These are phyloP conservation scores for Cranoglanis bouderius DNA, from an alignment of 2,113 vertebrate species.

Conservation along the genomic window DNA sequence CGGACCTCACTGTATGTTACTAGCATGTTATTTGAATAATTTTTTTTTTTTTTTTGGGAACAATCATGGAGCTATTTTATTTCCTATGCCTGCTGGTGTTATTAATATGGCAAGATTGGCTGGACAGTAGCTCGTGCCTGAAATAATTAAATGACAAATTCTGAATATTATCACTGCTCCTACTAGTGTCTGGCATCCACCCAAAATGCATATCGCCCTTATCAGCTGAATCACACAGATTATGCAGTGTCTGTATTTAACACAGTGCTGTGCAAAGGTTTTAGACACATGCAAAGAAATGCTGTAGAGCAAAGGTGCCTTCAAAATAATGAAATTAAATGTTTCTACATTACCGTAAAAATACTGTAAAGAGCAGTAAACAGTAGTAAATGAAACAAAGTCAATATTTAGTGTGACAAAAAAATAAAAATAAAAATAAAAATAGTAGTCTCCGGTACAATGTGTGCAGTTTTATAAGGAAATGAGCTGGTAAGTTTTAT, in stretches of 20 bases:
- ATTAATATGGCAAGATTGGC: not conserved
- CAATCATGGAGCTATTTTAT: not conserved
- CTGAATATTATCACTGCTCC: not conserved
- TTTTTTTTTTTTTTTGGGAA: not conserved
- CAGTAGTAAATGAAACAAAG: too few species aligned
- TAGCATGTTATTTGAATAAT: not conserved
- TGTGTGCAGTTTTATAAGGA: too few species aligned
- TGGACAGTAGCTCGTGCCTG: not conserved
- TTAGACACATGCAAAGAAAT: too few species aligned
- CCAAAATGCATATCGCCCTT: not conserved
- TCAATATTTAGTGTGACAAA: too few species aligned
- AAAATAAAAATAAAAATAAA: too few species aligned
- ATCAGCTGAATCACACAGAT: not conserved
- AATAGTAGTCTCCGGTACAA: too few species aligned
- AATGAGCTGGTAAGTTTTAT: too few species aligned
- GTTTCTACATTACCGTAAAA: too few species aligned
- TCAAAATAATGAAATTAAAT: too few species aligned
- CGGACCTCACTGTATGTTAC: not conserved
- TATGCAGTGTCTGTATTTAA: not conserved
- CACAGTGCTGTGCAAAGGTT: too few species aligned
- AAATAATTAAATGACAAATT: not conserved
- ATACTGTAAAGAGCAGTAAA: too few species aligned
- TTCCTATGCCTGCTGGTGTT: not conserved
- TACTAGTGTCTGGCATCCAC: not conserved
- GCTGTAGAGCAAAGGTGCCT: too few species aligned